These are phyloP conservation scores for Argyresthia goedartella DNA, from an alignment of 2,888 invertebrate species.

Conservation along the genomic window DNA sequence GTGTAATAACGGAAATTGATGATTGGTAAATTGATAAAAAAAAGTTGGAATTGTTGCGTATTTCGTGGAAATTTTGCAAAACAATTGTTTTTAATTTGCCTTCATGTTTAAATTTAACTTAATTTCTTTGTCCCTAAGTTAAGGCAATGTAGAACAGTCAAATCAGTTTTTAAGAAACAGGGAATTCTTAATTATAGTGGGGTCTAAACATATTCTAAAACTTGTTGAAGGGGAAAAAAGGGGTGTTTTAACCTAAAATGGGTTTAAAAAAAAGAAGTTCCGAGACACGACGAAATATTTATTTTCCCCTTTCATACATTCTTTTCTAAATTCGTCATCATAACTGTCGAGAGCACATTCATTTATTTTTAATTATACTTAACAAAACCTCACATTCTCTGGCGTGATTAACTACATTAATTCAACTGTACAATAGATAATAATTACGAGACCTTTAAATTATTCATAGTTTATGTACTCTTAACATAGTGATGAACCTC, in stretches of 20 bases:
- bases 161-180: no score
- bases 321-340: slow-evolving; percentile 66
- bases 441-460: slow-evolving; percentile 64
- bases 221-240: no score
- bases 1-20: no score
- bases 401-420: slow-evolving; percentile 67
- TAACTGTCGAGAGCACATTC: slow-evolving; percentile 69
- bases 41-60: no score
- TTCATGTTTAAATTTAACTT: no score
- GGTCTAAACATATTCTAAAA: background rate
- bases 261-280: slow-evolving; percentile 46
- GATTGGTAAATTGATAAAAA: no score
- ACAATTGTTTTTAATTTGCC: no score
- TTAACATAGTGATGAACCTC: slow-evolving; percentile 38
- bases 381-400: slow-evolving; percentile 64
- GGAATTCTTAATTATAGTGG: no score
- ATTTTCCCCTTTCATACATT: slow-evolving; percentile 67
- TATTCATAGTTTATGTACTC: slow-evolving; percentile 15
- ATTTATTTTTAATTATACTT: slow-evolving; percentile 53
- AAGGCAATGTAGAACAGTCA: no score
- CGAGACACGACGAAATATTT: slow-evolving; percentile 70
- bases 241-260: background rate
- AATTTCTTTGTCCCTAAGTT: no score
- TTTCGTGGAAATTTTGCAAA: no score
- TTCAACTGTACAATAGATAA: slow-evolving; percentile 69